These are phyloP conservation scores for Habropoda laboriosa DNA, from an alignment of 1,140 invertebrate species.

Conservation along the genomic window DNA sequence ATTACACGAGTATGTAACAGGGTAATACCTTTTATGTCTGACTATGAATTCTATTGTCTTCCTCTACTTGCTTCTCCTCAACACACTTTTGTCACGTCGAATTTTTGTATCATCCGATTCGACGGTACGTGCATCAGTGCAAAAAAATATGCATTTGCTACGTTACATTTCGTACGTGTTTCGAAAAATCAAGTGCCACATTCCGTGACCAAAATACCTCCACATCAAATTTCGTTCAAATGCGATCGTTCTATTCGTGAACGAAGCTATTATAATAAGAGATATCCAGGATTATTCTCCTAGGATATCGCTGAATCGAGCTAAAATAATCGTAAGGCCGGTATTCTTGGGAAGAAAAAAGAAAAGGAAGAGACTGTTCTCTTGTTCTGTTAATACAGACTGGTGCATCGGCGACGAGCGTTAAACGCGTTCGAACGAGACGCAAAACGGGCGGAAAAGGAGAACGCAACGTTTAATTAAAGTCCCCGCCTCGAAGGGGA, in stretches of 20 bases:
- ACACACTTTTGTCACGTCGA: not conserved
- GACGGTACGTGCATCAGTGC: no score
- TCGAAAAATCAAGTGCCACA: not conserved
- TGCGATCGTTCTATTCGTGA: not conserved
- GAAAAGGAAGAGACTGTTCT: not conserved
- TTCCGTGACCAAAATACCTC: slow-evolving; percentile 4
- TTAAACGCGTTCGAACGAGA: not conserved
- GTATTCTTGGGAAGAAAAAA: not conserved
- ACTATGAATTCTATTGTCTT: not conserved
- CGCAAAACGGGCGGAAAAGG: not conserved
- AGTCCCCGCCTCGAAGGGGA: not conserved
- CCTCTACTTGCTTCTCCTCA: not conserved
- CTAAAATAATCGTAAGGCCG: no score
- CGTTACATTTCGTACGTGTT: not conserved
- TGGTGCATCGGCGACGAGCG: not conserved
- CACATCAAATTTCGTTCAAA: not conserved
- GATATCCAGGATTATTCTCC: no score
- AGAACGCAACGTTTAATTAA: slow-evolving; percentile 20
- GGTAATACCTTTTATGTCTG: not conserved
- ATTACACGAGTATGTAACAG: no score
- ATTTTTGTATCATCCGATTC: no score
- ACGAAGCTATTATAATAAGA: not conserved
- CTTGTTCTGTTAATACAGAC: not conserved
- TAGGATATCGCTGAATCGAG: no score
- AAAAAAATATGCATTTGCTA: not conserved